Conservation (phyloP, 2,888 invertebrate species). For the Lasioglossum zephyrum region DNA sequence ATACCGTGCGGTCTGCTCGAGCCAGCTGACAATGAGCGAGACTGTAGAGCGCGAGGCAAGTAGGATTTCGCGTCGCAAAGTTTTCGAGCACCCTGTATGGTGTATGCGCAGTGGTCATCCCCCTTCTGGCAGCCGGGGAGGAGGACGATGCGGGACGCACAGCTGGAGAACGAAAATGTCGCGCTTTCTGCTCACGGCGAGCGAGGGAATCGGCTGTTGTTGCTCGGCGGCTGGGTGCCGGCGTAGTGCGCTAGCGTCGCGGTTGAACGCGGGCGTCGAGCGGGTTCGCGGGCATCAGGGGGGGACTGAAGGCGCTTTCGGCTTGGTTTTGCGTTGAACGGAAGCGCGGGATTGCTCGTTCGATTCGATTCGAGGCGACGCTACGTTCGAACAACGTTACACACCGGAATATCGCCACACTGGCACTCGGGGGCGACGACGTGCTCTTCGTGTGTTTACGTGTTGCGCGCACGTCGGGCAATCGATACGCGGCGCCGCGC, state of each 20-base stretch:
- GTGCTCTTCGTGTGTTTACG: conserved; percentile 57
- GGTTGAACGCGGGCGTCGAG: conserved; percentile 6
- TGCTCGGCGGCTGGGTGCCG: conserved; percentile 2
- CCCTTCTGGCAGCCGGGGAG: conserved; percentile 21
- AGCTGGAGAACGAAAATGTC: conserved; percentile 47
- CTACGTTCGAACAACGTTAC: background rate
- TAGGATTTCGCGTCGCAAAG: background rate
- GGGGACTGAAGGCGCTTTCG: background rate
- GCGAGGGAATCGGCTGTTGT: conserved; percentile 13
- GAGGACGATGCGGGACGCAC: conserved; percentile 25
- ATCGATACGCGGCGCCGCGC: conserved; percentile 59
- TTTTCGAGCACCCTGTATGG: conserved; percentile 21
- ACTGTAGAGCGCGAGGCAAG: background rate
- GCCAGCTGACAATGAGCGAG: background rate
- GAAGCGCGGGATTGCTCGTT: conserved; percentile 25
- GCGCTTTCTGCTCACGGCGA: conserved; percentile 54
- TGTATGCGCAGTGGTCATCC: conserved; percentile 22
- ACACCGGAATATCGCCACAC: background rate
- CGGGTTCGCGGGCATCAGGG: background rate
- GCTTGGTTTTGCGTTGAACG: conserved; percentile 5
- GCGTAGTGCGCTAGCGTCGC: conserved; percentile 1
- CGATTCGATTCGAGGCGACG: conserved; percentile 9
- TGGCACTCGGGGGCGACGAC: conserved; percentile 30
- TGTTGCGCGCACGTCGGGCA: conserved; percentile 57
- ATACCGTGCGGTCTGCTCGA: background rate